Conservation (phyloP, 2,888 invertebrate genomes). For the Pollenia angustigena region DNA sequence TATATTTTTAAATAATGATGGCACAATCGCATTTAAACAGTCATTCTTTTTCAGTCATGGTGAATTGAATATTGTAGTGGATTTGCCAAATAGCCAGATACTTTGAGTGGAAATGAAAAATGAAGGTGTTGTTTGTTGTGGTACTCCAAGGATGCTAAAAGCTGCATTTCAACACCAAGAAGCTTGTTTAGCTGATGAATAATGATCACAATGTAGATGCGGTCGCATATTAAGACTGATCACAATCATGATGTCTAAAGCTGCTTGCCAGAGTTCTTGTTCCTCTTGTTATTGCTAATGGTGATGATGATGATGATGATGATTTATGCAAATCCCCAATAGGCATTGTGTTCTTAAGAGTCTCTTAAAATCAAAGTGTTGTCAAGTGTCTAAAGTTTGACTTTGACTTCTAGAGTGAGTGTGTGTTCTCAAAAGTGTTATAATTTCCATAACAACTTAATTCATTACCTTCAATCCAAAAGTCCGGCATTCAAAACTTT, state of each 20-base stretch:
- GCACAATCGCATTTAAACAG: conserved; percentile 60
- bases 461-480: conserved; percentile 56
- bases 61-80: conserved; percentile 56
- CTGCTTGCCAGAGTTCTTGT: neutral
- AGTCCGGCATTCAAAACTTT: neutral
- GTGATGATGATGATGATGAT: conserved; percentile 43
- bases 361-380: conserved; percentile 70
- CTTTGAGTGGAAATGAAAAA: conserved; percentile 58
- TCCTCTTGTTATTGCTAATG: neutral
- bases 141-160: conserved; percentile 62
- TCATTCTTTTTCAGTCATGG: conserved; percentile 62
- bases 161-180: conserved; percentile 60
- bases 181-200: conserved; percentile 63
- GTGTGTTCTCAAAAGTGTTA: conserved; percentile 63
- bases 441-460: conserved; percentile 74
- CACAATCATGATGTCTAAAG: conserved; percentile 12
- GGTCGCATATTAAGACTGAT: conserved; percentile 53
- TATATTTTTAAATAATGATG: conserved; percentile 65
- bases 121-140: conserved; percentile 57
- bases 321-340: conserved; percentile 72
- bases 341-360: conserved; percentile 55
- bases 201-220: conserved; percentile 54
- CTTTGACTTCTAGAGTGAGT: conserved; percentile 25
- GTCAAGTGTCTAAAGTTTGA: conserved; percentile 69
- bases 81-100: conserved; percentile 54